Base-by-base conservation (phyloP, 2,113 vertebrate species). In the Anolis sagrei region DNA sequence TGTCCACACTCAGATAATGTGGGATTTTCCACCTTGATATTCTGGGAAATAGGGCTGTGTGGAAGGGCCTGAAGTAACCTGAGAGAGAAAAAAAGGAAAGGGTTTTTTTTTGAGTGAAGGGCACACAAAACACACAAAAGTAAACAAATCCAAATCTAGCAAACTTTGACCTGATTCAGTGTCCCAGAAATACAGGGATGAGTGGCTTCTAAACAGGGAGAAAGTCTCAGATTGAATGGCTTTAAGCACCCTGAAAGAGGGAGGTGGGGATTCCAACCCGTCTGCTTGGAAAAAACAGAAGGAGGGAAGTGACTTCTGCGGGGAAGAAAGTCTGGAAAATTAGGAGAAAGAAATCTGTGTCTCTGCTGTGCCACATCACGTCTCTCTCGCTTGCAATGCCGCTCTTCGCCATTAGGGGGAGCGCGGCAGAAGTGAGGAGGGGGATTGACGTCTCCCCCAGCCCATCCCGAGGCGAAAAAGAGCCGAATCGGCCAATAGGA, bases 361-460 rank as follows among this genome's bases (percentile, higher is more conserved):
- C 48, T 36, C 34, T n/a, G n/a, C 0, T 54, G 44, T 93, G 94
- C 94, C 94, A 94, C 94, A 93, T 95, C 94, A 94, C 90, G 70
- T 61, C 61, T 21, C 83, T n/a, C 3, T 18, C 39, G 1, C 76
- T 74, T 54, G 77, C 73, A 76, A 83, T 13, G 23, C 89, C 54
- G 25, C 66, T 88, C 82, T 84, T 36, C n/a, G 8, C 8, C 76
- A 29, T 16, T n/a, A 89, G 84, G 49, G 84, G 27, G 48, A 72
- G 86, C 83, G 76, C 74, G 11, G 4, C 58, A 18, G 2, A 34
- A 27, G 19, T 14, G 66, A 48, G 48, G 25, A 10, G 64, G 25
- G 1, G 36, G 92, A 94, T 44, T 89, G 92, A 85, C 91, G 34
- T 84, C 39, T 48, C 1, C 8, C 1, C 5, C 0, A 54, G 18